phyloP scores from a whole-genome alignment of 2,113 vertebrate genomes.

The Zosterops japonicus region DNA sequence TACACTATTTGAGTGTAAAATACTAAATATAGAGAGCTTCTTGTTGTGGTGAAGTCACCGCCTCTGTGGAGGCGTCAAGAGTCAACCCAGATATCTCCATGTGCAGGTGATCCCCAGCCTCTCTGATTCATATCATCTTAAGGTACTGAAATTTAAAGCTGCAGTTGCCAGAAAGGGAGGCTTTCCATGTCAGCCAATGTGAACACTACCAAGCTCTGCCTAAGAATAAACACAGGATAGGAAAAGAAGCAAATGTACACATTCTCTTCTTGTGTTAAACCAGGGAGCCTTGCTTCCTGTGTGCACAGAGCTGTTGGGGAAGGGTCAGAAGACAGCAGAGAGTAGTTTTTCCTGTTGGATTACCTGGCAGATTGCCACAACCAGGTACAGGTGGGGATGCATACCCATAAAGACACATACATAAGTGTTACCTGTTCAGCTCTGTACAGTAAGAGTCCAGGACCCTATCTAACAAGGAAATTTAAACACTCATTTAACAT shows the following conservation, averaged over 20 bases:
- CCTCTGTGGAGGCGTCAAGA: not conserved
- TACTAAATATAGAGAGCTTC: not conserved
- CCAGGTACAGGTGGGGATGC: not conserved
- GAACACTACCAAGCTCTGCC: not conserved
- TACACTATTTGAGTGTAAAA: not conserved
- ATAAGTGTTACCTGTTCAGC: not conserved
- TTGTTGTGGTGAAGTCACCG: not conserved
- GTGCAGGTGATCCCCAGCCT: not conserved
- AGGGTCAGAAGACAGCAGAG: not conserved
- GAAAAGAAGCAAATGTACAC: not conserved
- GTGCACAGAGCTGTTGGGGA: not conserved
- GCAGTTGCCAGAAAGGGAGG: fast-evolving
- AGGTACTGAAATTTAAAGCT: not conserved
- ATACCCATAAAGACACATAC: not conserved
- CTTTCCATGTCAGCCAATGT: not conserved
- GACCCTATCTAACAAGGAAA: not conserved
- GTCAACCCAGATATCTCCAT: not conserved
- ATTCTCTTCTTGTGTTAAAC: not conserved
- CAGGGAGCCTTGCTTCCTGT: not conserved
- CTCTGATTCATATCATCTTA: not conserved
- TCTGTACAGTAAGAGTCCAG: not conserved
- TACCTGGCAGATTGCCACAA: fast-evolving
- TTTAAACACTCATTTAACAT: not conserved
- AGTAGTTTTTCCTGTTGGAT: not conserved
- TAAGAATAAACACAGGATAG: not conserved